These are phyloP conservation scores for Zaprionus lachaisei DNA, from an alignment of 1,140 invertebrate genomes.

Conservation along the genomic window DNA sequence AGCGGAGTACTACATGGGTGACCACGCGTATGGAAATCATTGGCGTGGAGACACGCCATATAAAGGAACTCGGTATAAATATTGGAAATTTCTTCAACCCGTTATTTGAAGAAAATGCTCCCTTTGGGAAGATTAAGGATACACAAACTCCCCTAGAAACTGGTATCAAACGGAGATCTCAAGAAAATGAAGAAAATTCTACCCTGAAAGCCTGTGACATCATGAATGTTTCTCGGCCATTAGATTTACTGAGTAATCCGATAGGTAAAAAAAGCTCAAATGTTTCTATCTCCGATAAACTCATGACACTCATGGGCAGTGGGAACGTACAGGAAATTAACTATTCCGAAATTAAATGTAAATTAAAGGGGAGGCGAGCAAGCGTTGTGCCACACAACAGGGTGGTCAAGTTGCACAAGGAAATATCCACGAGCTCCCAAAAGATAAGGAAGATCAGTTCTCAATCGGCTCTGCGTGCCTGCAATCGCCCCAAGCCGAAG, in stretches of 20 bases:
- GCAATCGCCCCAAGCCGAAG: neutral
- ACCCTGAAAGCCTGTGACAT: neutral
- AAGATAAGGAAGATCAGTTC: neutral
- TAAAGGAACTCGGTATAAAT: slow-evolving; percentile 10
- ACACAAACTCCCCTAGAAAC: neutral
- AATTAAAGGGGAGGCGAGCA: neutral
- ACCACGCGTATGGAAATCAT: neutral
- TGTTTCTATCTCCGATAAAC: neutral
- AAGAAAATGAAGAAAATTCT: neutral
- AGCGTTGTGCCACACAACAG: neutral
- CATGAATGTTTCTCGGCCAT: neutral
- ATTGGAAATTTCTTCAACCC: slow-evolving; percentile 11
- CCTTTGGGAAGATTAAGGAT: neutral
- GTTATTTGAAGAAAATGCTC: neutral
- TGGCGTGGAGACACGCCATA: slow-evolving; percentile 12
- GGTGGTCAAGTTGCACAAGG: neutral
- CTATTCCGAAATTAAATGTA: neutral
- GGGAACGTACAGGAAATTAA: neutral
- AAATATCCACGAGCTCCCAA: neutral
- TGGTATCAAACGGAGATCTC: neutral
- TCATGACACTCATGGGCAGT: neutral
- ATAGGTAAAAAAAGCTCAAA: neutral
- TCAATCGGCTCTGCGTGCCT: neutral
- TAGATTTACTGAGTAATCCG: neutral
- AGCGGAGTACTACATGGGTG: slow-evolving; percentile 13